A percentile compares a stretch with the other conserved stretches of the same genome.
phyloP scores from a whole-genome alignment of 2,113 vertebrate species.

The Rynchops niger region DNA sequence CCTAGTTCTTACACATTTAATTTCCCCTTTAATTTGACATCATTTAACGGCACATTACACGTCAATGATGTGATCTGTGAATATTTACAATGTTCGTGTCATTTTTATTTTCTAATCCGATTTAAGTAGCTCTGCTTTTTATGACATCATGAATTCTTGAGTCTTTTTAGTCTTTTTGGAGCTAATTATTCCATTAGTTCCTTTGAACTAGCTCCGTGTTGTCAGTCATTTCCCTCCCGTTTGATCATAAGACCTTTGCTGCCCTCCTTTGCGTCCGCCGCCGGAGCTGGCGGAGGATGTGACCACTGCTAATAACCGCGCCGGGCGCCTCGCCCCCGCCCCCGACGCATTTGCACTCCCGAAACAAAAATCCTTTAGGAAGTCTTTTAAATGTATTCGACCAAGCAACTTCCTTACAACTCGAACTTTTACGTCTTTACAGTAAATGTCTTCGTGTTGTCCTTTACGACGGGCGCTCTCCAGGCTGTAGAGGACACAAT shows the following conservation, averaged over 20 bases:
- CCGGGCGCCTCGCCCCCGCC: neutral
- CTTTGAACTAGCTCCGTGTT: conserved; percentile 70
- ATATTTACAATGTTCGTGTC: conserved; percentile 86
- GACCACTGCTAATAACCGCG: neutral
- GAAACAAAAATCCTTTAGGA: neutral
- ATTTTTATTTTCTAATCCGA: conserved; percentile 86
- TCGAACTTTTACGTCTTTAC: rapidly evolving
- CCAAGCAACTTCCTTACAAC: rapidly evolving
- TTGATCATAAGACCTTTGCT: conserved; percentile 76
- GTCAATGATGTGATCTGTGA: conserved; percentile 85
- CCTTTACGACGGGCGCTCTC: rapidly evolving
- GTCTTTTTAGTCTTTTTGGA: conserved; percentile 82
- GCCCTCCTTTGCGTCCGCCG: conserved; percentile 66
- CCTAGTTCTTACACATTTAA: conserved; percentile 80
- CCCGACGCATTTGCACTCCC: neutral
- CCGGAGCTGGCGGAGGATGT: conserved; percentile 19
- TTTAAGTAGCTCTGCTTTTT: conserved; percentile 83
- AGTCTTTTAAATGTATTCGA: neutral
- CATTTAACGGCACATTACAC: conserved; percentile 86
- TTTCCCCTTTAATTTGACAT: conserved; percentile 86
- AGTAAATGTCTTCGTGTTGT: rapidly evolving
- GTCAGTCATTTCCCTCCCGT: conserved; percentile 74
- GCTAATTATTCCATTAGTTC: conserved; percentile 82
- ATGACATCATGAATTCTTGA: conserved; percentile 86
- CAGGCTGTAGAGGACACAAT: neutral